phyloP scores from a whole-genome alignment of 53 echinoderm and acorn worm genomes.

The Arbacia lixula region DNA sequence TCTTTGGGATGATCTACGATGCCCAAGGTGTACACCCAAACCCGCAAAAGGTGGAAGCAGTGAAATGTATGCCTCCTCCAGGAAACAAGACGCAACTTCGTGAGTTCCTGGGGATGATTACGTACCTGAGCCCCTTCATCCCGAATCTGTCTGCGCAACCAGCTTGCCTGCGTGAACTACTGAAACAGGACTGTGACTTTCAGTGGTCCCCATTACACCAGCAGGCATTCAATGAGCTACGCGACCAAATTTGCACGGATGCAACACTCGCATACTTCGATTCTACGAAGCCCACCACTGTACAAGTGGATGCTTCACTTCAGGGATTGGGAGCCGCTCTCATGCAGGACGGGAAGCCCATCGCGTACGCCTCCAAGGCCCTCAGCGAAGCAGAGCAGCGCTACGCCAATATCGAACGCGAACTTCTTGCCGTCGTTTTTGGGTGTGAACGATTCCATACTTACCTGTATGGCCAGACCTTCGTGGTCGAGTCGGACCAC shows the following conservation, averaged over 20 bases:
- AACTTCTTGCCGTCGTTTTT: slow-evolving; percentile 37
- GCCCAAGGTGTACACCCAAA: slow-evolving; percentile 49
- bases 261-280: no score
- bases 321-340: slow-evolving; percentile 34
- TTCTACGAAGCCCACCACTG: no score
- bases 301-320: slow-evolving; percentile 34
- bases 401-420: slow-evolving; percentile 53
- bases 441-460: slow-evolving; percentile 44
- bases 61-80: slow-evolving; percentile 44
- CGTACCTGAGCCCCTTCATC: slow-evolving; percentile 58
- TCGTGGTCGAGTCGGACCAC: slow-evolving; percentile 32
- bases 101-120: slow-evolving; percentile 28
- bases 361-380: slow-evolving; percentile 30
- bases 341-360: slow-evolving; percentile 29
- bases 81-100: slow-evolving; percentile 33
- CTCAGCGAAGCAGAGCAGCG: slow-evolving; percentile 17
- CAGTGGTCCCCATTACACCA: slow-evolving; percentile 62
- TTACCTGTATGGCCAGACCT: slow-evolving; percentile 11
- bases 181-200: slow-evolving; percentile 59
- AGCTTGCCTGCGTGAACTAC: slow-evolving; percentile 58
- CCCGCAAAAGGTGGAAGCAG: slow-evolving; percentile 36
- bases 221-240: slow-evolving; percentile 51
- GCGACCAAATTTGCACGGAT: no score
- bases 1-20: slow-evolving; percentile 57
- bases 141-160: slow-evolving; percentile 61